Evolutionary conservation across 2,113 vertebrate genomes (phyloP).

Genomic region (Vimba vimba): DNA sequence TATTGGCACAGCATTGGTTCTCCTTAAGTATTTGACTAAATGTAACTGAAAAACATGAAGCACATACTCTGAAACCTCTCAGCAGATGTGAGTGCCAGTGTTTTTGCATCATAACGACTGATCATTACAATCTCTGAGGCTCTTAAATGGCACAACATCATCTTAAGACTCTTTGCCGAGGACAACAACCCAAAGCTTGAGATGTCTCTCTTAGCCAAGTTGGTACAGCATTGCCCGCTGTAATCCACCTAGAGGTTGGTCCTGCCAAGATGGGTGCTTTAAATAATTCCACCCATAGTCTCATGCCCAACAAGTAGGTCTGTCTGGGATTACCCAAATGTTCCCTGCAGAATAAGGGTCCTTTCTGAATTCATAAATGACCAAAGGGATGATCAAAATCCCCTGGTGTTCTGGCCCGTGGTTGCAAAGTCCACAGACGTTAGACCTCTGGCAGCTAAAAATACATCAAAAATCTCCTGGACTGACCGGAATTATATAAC

Average conservation of each 20-base stretch:
- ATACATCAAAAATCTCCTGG: slow-evolving; percentile 49
- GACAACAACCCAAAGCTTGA: slow-evolving; percentile 37
- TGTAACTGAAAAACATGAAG: neutral
- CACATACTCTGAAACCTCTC: neutral
- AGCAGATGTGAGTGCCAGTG: neutral
- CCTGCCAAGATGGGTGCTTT: slow-evolving; percentile 67
- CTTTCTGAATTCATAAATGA: slow-evolving; percentile 51
- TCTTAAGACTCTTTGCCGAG: slow-evolving; percentile 32
- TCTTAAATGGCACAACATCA: slow-evolving; percentile 34
- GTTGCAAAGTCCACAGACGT: slow-evolving; percentile 8
- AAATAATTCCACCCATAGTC: slow-evolving; percentile 62
- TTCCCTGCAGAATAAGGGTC: slow-evolving; percentile 40
- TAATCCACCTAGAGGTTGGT: slow-evolving; percentile 68
- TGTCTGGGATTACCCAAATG: slow-evolving; percentile 53
- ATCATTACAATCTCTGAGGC: slow-evolving; percentile 20
- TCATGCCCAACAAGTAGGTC: slow-evolving; percentile 54
- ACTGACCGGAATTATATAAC: slow-evolving; percentile 51
- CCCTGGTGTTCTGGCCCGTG: slow-evolving; percentile 25
- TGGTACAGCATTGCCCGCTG: slow-evolving; percentile 50
- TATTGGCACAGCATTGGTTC: neutral
- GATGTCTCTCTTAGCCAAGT: slow-evolving; percentile 48
- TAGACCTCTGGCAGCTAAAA: slow-evolving; percentile 33
- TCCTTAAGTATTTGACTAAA: neutral
- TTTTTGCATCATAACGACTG: neutral
- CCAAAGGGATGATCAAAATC: slow-evolving; percentile 45